Base-by-base conservation (phyloP, 2,888 invertebrate species). In the Ennomos fuscantarius region DNA sequence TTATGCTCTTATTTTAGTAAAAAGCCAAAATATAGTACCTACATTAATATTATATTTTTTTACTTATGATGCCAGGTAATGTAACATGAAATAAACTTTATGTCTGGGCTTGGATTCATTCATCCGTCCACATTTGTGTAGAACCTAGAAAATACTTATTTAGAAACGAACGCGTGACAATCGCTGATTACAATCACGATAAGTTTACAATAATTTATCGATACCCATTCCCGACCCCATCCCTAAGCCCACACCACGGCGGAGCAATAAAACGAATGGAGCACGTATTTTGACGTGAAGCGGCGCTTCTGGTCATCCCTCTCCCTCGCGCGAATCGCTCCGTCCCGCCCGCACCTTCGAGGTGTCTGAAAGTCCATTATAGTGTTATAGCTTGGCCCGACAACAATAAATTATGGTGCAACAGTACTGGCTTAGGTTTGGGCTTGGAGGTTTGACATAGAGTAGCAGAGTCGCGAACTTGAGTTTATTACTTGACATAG, bases 281-380 rank as follows among this genome's bases (percentile, higher is more conserved):
- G 87, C 92, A 90, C 91, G 92, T 92, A 92, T 92, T 92, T 92
- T 91, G 92, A 92, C 92, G 92, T 89, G 83, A 84, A 89, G 90
- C 90, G 92, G 92, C 92, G 92, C 92, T 92, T 92, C 92, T 92
- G 92, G 89, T 90, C 88, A 58, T 63, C 62, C 70, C 10, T 88
- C 87, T 63, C 77, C 8, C 66, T 90, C 82, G 50, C 65, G 13
- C 84, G 40, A 55, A 81, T 81, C 67, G 65, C 66, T 54, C 40
- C 69, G 61, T 90, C 87, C 65, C 82, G 9, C 39, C 89, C 79
- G 31, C 79, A 62, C 89, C 66, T 62, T 79, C 67, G 79, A 87
- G 86, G 89, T 89, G 88, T 87, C 87, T 85, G 87, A 77, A 76
- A 87, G 81, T 86, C 89, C 89, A 91, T 91, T 91, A 92, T 81